Evolutionary conservation across 1,140 invertebrate species (phyloP), one percentile per base, ranked within the genome.

Genomic region (Lucilia cuprina): DNA sequence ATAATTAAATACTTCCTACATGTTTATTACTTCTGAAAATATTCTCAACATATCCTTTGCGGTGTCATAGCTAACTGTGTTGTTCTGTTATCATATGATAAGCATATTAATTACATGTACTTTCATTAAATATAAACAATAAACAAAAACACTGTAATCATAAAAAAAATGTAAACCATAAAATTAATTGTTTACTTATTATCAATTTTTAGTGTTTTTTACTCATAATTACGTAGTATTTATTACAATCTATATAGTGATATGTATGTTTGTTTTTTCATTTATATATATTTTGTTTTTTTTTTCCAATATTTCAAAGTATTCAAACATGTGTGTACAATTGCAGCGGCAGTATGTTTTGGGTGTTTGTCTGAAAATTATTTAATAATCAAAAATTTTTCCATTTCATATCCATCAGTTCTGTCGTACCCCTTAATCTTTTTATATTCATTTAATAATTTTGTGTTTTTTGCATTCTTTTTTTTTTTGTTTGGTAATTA

Each of bases 141-240:
- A 60, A 60, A 60, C 25, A 60, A 60, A 60, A 17, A 17, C 17
- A 12, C 14, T 2, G 2, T 60, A n/a, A 14, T n/a, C 13, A 60
- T 60, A n/a, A 17, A 60, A n/a, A 70, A 21, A 49, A 21, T 49
- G 21, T 30, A 50, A 80, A 80, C 41, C 77, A 80, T 50, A 17
- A 80, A 25, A 80, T 80, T 80, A 80, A 80, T 80, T 80, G 41
- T 80, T 80, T 80, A 41, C 77, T 17, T n/a, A 60, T n/a, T 60
- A 7, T 60, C 14, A 60, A 17, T 78, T 82, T 49, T 13, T 65
- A 25, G 41, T 41, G 7, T 82, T 82, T 60, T 50, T 50, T 82
- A 34, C 41, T 41, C 41, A 10, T 41, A 41, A 41, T 41, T 41
- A 41, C 5, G 41, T 41, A 41, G 41, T 41, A 30, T 82, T 82